Base-by-base conservation (phyloP, 2,113 vertebrate genomes). In the Tupaia chinensis region DNA sequence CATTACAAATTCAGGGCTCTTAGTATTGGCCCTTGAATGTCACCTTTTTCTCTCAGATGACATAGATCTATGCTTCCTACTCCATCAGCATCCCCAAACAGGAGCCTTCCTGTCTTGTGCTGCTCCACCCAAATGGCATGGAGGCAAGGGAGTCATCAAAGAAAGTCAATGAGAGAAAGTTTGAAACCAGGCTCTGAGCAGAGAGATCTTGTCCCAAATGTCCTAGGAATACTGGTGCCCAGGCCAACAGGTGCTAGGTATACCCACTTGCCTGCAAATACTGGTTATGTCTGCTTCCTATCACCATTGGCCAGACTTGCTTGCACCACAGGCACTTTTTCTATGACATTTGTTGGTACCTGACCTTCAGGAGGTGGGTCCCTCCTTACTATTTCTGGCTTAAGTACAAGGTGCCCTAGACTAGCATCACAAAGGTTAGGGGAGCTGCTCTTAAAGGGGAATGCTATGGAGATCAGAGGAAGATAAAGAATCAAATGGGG, bases 301-400 rank as follows among this genome's bases (percentile, higher is more conserved):
- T 14, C 17, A 12, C 63, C 54, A 70, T 17, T 72, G 34, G 27
- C 63, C 61, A 60, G 73, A 53, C 23, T 76, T 17, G n/a, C 74
- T 91, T 72, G 74, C 8, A 68, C 20, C 17, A 61, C 54, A 60
- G 76, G 54, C 87, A 34, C 66, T 90, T 95, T 97, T 58, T 77
- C 54, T 54, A 44, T 70, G 78, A 76, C 63, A 81, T 7, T 32
- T 80, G 61, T 72, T 97, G 78, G 16, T 29, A 85, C 17, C 65
- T 66, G 76, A 77, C 9, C 32, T 53, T 4, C 12, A 29, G 6
- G 23, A 72, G 7, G 44, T 81, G 32, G 69, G 32, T 34, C 7
- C 34, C 34, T 85, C 34, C 22, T 92, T 58, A 58, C 78, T 34
- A 34, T 78, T 80, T 73, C 44, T 83, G 87, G 73, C 27, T 91